A percentile compares a stretch with the other conserved stretches of the same genome.
Evolutionary conservation across 2,797 vertebrate genomes (phyloP).

Genomic region (Sebastes wilsoni): DNA sequence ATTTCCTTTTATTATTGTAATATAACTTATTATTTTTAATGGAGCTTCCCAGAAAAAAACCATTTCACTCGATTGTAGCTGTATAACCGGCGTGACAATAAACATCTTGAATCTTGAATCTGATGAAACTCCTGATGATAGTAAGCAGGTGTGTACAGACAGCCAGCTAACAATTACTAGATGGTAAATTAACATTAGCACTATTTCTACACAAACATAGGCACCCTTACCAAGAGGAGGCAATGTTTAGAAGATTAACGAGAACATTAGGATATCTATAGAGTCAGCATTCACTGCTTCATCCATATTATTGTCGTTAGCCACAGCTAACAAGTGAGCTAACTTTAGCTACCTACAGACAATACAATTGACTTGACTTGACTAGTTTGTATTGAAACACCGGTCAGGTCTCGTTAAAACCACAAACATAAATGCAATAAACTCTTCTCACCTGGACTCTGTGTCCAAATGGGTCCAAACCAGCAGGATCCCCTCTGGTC

Average conservation of each 20-base stretch:
- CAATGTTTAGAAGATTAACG: background rate
- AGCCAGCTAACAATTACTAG: background rate
- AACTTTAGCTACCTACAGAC: background rate
- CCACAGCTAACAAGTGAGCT: background rate
- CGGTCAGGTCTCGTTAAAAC: background rate
- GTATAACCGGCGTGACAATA: too few relatives aligned
- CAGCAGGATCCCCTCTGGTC: conserved; percentile 51
- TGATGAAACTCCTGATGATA: background rate
- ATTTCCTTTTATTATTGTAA: too few relatives aligned
- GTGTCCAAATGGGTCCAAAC: conserved; percentile 24
- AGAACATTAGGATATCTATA: background rate
- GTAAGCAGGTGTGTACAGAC: background rate
- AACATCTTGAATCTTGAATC: too few relatives aligned
- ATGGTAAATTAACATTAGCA: background rate
- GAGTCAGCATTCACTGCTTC: background rate
- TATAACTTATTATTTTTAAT: too few relatives aligned
- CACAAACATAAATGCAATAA: background rate
- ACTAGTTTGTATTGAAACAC: background rate
- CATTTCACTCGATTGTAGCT: too few relatives aligned
- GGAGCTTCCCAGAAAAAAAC: too few relatives aligned
- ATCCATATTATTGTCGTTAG: conserved; percentile 30
- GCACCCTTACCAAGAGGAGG: fast-evolving
- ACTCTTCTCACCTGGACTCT: conserved; percentile 60
- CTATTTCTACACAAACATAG: background rate
- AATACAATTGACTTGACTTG: too few relatives aligned